Evolutionary conservation across 2,888 invertebrate species (phyloP), one percentile per base, ranked within the genome.

Genomic region (Isoperla grammatica): DNA sequence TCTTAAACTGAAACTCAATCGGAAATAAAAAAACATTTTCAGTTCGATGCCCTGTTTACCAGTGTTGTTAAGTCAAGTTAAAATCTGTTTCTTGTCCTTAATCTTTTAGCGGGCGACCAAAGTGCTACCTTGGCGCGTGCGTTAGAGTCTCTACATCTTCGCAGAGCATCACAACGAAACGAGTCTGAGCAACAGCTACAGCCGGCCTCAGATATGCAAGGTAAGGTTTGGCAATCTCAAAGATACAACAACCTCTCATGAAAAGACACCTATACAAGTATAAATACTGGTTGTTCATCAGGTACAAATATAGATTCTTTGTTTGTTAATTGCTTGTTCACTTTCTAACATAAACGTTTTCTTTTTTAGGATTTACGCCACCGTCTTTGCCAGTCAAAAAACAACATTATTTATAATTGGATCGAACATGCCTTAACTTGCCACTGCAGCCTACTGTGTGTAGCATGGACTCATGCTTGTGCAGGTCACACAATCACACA

Each of bases 61-160:
- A n/a, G n/a, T n/a, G n/a, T n/a, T n/a, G n/a, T n/a, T n/a, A n/a
- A n/a, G n/a, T n/a, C n/a, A n/a, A n/a, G n/a, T n/a, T n/a, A n/a
- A n/a, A n/a, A n/a, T 29, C 29, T 4, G 29, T 29, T 4, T 6
- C 29, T 6, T 29, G 29, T 29, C 29, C 8, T 29, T 29, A 29
- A 29, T 29, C 29, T 29, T 50, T 50, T 37, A 53, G 53, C 17
- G 35, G 53, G 53, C 4, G 53, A 53, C 37, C 53, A 53, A 39
- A 53, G 61, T 60, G 61, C 61, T 12, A 64, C 65, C 45, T 56
- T 67, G 50, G 66, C 66, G 62, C 64, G 65, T 35, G 65, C 67
- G 3, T 59, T 67, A 9, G 65, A 67, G 62, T 65, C 65, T 8
- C 63, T 67, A 15, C 65, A 65, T 23, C 56, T 65, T 6, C 63